Evolutionary conservation across 2,113 vertebrate species (phyloP), one percentile per base, ranked within the genome.

Genomic region (Oncorhynchus tshawytscha): DNA sequence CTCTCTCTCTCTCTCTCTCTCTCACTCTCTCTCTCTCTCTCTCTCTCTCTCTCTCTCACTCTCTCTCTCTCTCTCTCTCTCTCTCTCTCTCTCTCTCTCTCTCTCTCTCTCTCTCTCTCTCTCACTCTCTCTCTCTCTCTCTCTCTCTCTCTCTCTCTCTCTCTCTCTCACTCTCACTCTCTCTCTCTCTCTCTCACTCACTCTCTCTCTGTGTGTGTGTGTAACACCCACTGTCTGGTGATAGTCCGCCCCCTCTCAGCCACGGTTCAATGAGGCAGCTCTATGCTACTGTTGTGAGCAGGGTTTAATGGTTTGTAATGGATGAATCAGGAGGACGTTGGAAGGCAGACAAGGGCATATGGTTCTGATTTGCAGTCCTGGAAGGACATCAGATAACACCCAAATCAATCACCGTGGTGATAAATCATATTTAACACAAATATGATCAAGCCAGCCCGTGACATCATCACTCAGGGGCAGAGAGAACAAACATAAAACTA

Each of bases 361-460:
- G 69, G n/a, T 49, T 75, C 78, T 85, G 78, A 88, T 86, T 87
- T 81, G 78, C 51, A 27, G 79, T 69, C 74, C 15, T 16, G 77
- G 78, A 83, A 88, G 84, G 85, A 84, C 82, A 82, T 86, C 82
- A 88, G 90, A 90, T 89, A 90, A 84, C 81, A 81, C 49, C 57
- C 51, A 77, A 84, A 85, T 84, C 76, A 86, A 81, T 71, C 75
- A 77, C 79, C 60, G 73, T 74, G 68, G 71, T 83, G 71, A 88
- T 91, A 82, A 91, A 91, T 92, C 85, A 91, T 59, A 81, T 81
- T 71, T 75, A 70, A 16, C 75, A 76, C 67, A 71, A 83, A 34
- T 78, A 79, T 86, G 82, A 88, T 87, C 87, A 78, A 54, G 67
- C 59, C 54, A 75, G 54, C 72, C 68, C 68, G 81, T 67, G 82